A percentile compares a stretch with the other conserved stretches of the same genome.
Evolutionary conservation across 2,113 vertebrate genomes (phyloP).

Genomic region (Abramis brama): DNA sequence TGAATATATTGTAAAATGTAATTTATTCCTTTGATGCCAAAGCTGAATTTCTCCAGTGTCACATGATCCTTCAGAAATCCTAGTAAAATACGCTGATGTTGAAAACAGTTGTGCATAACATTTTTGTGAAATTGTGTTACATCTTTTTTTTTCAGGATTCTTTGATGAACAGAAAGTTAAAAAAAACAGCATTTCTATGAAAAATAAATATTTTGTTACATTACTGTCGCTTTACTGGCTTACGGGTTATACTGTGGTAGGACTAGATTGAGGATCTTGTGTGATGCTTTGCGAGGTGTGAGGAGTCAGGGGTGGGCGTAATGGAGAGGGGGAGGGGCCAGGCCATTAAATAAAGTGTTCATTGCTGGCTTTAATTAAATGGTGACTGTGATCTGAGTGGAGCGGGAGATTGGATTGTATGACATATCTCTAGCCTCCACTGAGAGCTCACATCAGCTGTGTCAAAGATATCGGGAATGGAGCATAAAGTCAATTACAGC

Average conservation of each 20-base stretch:
- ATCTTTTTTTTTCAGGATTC: too few relatives aligned
- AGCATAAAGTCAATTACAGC: conserved; percentile 63
- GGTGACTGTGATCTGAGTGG: conserved; percentile 57
- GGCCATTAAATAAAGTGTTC: conserved; percentile 62
- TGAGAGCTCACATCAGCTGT: conserved; percentile 60
- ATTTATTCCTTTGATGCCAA: not conserved
- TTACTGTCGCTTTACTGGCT: too few relatives aligned
- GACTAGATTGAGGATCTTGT: not conserved
- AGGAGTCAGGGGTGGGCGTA: conserved; percentile 11
- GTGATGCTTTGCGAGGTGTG: not conserved
- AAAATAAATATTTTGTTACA: too few relatives aligned
- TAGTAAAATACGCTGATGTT: not conserved
- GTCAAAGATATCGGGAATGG: conserved; percentile 53
- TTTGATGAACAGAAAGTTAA: too few relatives aligned
- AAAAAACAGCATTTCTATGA: too few relatives aligned
- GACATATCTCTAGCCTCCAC: conserved; percentile 57
- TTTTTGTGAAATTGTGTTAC: too few relatives aligned
- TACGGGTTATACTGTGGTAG: not conserved
- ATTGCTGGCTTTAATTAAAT: conserved; percentile 64
- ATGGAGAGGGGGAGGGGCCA: conserved; percentile 32
- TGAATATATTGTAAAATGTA: not conserved
- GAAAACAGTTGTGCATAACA: not conserved
- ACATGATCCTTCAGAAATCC: not conserved
- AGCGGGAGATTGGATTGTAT: conserved; percentile 60
- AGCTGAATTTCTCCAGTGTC: not conserved